Evolutionary conservation across 2,888 invertebrate genomes (phyloP), one percentile per base, ranked within the genome.

Genomic region (Operophtera brumata): DNA sequence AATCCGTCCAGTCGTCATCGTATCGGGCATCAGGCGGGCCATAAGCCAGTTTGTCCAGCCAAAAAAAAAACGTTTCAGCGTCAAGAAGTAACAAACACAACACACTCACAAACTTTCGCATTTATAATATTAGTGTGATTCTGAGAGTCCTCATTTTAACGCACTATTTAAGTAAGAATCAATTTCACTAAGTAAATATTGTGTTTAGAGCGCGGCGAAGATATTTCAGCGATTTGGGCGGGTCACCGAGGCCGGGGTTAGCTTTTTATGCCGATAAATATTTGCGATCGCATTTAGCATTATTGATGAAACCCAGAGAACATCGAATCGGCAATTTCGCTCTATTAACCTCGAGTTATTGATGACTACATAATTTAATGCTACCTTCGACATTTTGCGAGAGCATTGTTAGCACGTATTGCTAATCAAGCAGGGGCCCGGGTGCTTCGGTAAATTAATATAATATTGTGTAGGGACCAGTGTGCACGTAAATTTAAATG

Each of bases 401-500:
- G 42, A 40, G 54, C 54, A 46, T 49, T 59, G 53, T 52, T 42
- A 53, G 50, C 58, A 54, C 48, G 60, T 55, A 60, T 61, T 60
- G 61, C 53, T 55, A 62, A 61, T 59, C 65, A 59, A 57, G 61
- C 56, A 54, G 41, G 42, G 48, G 39, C 52, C 14, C 35, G 45
- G 44, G 44, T 50, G 54, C 42, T 47, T 52, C 47, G 47, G 59
- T 62, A 58, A 57, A 64, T 64, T 63, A 64, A 62, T 62, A 61
- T 54, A 45, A 57, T 65, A 62, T 60, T 59, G 52, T 54, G 52
- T 48, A 61, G 55, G 59, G 55, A 57, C 37, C 40, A 54, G 51
- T 55, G 57, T 60, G 58, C 61, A 62, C 62, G 57, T 64, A 64
- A 65, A 71, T 73, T 75, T 68, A 70, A 75, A 73, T 73, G 68